Percentiles rank a stretch among this genome's conserved stretches.
These are phyloP conservation scores for Ichneumoninae sp. DNA, from an alignment of 2,888 invertebrate species.

Conservation along the genomic window DNA sequence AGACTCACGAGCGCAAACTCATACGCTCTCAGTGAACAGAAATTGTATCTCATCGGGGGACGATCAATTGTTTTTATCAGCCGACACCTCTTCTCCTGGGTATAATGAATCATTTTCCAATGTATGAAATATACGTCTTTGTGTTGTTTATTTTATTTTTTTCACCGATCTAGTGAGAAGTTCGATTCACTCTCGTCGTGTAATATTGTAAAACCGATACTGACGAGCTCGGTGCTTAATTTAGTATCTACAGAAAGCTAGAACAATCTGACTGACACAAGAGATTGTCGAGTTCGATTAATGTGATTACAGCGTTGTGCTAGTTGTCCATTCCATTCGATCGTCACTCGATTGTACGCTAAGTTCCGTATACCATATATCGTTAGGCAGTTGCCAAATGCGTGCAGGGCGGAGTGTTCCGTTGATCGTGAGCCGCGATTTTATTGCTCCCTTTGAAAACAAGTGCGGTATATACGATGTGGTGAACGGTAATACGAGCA, in stretches of 20 bases:
- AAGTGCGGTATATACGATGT: constrained; percentile 65
- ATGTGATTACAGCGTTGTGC: constrained; percentile 34
- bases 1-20: constrained; percentile 51
- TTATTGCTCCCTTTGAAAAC: constrained; percentile 68
- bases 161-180: neutral
- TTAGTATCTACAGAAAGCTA: constrained; percentile 8
- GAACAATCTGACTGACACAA: constrained; percentile 33
- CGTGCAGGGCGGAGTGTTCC: constrained; percentile 45
- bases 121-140: constrained; percentile 40
- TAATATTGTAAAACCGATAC: neutral
- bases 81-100: constrained; percentile 69
- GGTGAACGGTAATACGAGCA: constrained; percentile 67
- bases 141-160: constrained; percentile 21
- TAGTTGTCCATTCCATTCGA: constrained; percentile 43
- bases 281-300: constrained; percentile 39
- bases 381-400: constrained; percentile 1
- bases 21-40: constrained; percentile 49
- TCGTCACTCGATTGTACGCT: constrained; percentile 38
- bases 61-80: constrained; percentile 71
- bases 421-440: constrained; percentile 62
- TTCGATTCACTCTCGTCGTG: neutral
- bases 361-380: neutral
- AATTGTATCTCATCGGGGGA: constrained; percentile 67
- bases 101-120: constrained; percentile 69
- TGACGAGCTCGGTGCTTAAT: constrained; percentile 11